phyloP scores from a whole-genome alignment of 2,888 invertebrate species.

The Rhodophaea formosa region DNA sequence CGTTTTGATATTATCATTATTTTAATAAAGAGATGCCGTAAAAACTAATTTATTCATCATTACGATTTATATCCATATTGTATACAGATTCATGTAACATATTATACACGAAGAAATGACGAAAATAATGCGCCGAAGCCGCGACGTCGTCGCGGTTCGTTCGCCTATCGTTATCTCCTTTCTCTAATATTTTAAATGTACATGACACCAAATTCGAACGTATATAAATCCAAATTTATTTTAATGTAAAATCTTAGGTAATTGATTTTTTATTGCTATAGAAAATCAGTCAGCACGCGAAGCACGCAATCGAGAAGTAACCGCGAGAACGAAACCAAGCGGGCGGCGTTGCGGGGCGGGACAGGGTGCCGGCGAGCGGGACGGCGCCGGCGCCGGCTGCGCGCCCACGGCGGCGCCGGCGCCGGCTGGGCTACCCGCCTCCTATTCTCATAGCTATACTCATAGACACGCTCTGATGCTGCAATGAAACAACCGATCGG shows the following conservation, averaged over 20 bases:
- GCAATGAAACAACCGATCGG: slow-evolving; percentile 66
- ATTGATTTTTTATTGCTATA: slow-evolving; percentile 83
- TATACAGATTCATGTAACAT: slow-evolving; percentile 85
- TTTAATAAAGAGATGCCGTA: slow-evolving; percentile 81
- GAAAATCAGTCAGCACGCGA: slow-evolving; percentile 83
- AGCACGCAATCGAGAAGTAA: slow-evolving; percentile 83
- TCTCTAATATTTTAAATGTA: slow-evolving; percentile 80
- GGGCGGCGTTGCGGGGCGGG: slow-evolving; percentile 65
- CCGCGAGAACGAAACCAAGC: slow-evolving; percentile 80
- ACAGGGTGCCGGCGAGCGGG: slow-evolving; percentile 38
- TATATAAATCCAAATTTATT: slow-evolving; percentile 82
- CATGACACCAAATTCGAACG: slow-evolving; percentile 82
- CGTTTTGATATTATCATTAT: slow-evolving; percentile 80
- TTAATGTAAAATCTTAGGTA: slow-evolving; percentile 83
- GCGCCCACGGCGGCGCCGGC: slow-evolving; percentile 30
- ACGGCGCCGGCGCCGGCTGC: slow-evolving; percentile 40
- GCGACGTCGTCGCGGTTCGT: slow-evolving; percentile 68
- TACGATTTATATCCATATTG: slow-evolving; percentile 81
- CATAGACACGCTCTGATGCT: slow-evolving; percentile 67
- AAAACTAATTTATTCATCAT: slow-evolving; percentile 80
- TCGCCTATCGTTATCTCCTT: slow-evolving; percentile 78
- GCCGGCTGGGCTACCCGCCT: slow-evolving; percentile 45
- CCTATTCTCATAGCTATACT: slow-evolving; percentile 58
- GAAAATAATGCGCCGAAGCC: slow-evolving; percentile 76
- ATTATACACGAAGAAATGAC: slow-evolving; percentile 83